A percentile compares a stretch with the other conserved stretches of the same genome.
Evolutionary conservation across 2,113 vertebrate genomes (phyloP).

Genomic region (Ploceus nigricollis): DNA sequence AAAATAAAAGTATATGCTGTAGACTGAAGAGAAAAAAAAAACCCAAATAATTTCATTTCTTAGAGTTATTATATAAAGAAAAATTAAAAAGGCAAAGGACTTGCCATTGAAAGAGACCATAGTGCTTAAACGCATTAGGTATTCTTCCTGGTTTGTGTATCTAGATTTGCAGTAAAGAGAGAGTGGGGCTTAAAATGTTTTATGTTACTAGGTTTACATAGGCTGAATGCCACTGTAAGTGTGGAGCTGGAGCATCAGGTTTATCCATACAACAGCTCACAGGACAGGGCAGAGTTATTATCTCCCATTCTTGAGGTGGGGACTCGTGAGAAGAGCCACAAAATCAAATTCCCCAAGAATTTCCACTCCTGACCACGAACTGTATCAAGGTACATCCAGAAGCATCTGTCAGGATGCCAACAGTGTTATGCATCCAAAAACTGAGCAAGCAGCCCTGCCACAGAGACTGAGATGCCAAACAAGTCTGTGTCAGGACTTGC

Average conservation of each 20-base stretch:
- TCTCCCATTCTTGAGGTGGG: not conserved
- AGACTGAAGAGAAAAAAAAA: not conserved
- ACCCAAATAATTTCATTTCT: not conserved
- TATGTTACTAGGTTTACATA: not conserved
- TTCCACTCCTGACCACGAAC: not conserved
- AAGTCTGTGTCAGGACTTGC: accelerated
- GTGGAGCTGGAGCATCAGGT: not conserved
- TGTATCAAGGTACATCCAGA: not conserved
- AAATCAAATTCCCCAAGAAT: not conserved
- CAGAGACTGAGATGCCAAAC: not conserved
- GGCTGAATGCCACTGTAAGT: not conserved
- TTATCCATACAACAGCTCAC: not conserved
- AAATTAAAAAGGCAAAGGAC: not conserved
- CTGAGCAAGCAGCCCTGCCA: not conserved
- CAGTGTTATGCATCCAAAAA: not conserved
- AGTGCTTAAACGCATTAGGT: not conserved
- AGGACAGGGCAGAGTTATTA: not conserved
- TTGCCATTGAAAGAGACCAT: not conserved
- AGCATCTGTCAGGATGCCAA: not conserved
- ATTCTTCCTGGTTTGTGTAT: not conserved
- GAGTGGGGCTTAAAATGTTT: not conserved
- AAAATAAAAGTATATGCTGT: not conserved
- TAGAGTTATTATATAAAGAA: not conserved
- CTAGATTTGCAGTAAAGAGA: not conserved
- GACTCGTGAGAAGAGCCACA: not conserved